These are phyloP conservation scores for Eulemur rubriventer DNA, from an alignment of 2,797 vertebrate genomes.

Conservation along the genomic window DNA sequence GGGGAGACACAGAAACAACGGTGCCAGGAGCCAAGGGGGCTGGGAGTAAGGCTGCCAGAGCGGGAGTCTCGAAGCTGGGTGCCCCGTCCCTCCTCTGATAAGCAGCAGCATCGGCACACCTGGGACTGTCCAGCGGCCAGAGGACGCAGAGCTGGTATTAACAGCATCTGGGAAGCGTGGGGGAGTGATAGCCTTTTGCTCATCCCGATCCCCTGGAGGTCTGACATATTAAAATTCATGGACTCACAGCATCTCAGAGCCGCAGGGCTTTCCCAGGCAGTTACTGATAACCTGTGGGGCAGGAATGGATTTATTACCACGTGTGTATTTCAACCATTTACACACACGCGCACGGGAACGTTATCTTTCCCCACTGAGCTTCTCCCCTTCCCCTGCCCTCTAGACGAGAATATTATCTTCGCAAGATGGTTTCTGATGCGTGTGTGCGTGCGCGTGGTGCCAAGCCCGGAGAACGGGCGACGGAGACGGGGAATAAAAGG, in stretches of 20 bases:
- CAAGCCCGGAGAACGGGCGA: background rate
- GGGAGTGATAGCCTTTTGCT: background rate
- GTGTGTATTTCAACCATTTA: background rate
- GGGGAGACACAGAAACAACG: background rate
- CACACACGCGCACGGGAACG: background rate
- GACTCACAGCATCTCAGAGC: background rate
- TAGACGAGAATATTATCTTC: slow-evolving; percentile 51
- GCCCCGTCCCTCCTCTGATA: background rate
- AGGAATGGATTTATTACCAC: background rate
- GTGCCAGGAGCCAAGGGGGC: rapidly evolving
- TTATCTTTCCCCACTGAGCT: slow-evolving; percentile 37
- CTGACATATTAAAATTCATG: slow-evolving; percentile 68
- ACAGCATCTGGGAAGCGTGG: background rate
- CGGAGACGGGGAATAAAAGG: background rate
- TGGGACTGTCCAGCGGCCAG: background rate
- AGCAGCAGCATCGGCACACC: background rate
- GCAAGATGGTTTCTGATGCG: background rate
- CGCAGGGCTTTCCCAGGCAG: background rate
- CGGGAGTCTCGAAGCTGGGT: background rate
- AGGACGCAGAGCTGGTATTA: background rate
- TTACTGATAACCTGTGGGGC: slow-evolving; percentile 17
- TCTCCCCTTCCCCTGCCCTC: slow-evolving; percentile 27
- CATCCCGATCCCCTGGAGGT: background rate
- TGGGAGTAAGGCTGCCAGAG: background rate
- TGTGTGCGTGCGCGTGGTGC: background rate